Percentiles rank a stretch among this genome's conserved stretches.
phyloP scores from a whole-genome alignment of 2,888 invertebrate species.

The Conistra vaccinii region DNA sequence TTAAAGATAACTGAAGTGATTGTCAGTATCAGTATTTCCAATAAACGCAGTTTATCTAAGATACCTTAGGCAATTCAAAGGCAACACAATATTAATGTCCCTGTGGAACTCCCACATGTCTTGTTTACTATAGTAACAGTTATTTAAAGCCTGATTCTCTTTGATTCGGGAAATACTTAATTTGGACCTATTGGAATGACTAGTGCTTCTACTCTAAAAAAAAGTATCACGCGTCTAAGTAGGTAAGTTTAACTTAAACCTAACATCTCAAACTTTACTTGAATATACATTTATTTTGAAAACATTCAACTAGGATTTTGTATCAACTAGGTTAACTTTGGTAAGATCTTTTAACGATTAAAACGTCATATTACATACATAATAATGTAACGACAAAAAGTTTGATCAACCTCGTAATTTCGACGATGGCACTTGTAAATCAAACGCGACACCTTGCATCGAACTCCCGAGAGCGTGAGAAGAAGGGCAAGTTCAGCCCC shows the following conservation, averaged over 20 bases:
- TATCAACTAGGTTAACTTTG: not conserved
- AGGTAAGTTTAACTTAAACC: not conserved
- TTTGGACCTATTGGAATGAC: not conserved
- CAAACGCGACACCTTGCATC: conserved; percentile 55
- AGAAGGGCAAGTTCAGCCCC: conserved; percentile 77
- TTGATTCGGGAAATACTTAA: too few relatives aligned
- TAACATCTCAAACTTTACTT: not conserved
- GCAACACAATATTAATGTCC: not conserved
- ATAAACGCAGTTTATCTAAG: not conserved
- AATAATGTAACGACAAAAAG: conserved; percentile 10
- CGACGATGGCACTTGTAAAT: conserved; percentile 66
- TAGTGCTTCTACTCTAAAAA: not conserved
- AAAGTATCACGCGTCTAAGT: too few relatives aligned
- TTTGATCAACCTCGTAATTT: conserved; percentile 26
- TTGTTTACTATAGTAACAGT: not conserved
- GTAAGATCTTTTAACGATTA: not conserved
- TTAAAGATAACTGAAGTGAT: conserved; percentile 9
- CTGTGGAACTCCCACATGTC: not conserved
- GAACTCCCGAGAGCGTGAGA: conserved; percentile 74
- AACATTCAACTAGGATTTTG: not conserved
- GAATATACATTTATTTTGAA: too few relatives aligned
- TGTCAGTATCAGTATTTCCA: not conserved
- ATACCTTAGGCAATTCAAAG: not conserved
- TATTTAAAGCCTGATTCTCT: not conserved
- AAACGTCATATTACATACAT: not conserved